Evolutionary conservation across 2,113 vertebrate species (phyloP), one percentile per base, ranked within the genome.

Genomic region (Oxyruncus cristatus): DNA sequence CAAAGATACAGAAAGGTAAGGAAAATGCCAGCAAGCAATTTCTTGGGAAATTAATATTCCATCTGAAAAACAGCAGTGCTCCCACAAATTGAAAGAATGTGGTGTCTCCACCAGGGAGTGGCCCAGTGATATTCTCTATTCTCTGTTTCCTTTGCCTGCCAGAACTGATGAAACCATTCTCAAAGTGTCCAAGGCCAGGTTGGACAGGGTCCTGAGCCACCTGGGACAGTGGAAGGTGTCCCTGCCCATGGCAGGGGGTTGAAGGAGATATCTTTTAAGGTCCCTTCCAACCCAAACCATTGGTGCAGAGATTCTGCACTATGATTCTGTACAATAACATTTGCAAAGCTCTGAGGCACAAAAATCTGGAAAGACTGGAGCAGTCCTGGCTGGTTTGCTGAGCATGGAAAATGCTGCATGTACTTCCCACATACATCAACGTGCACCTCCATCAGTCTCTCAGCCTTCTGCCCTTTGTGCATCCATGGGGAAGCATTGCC

Each of bases 171-270:
- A 58, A 87, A 49, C 24, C 14, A 14, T 37, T 55, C n/a, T 22
- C 47, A 8, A 32, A 47, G 10, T 32, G n/a, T 22, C 37, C 78
- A n/a, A 61, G 24, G 53, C 15, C 30, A 30, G 18, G 30, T 12
- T 53, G 62, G 30, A 41, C 3, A 0, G 0, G 16, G 30, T 6
- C 21, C 24, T 26, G 39, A 5, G 58, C 15, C 39, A 32, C 2
- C 8, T 62, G 78, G 11, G 24, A 5, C 53, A 11, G 30, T n/a
- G 30, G 28, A 61, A 61, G 7, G 1, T 67, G 46, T 75, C 37
- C 8, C 33, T 67, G 7, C 12, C 11, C 23, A 24, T 17, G n/a
- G 23, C 20, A 75, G 9, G 16, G 20, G 11, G 1, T 68, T n/a
- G 62, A 19, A 68, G 16, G 46, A 41, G 28, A 3, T 8, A 16